Base-by-base conservation (phyloP, 2,888 invertebrate genomes). In the Mechanitis mazaeus region DNA sequence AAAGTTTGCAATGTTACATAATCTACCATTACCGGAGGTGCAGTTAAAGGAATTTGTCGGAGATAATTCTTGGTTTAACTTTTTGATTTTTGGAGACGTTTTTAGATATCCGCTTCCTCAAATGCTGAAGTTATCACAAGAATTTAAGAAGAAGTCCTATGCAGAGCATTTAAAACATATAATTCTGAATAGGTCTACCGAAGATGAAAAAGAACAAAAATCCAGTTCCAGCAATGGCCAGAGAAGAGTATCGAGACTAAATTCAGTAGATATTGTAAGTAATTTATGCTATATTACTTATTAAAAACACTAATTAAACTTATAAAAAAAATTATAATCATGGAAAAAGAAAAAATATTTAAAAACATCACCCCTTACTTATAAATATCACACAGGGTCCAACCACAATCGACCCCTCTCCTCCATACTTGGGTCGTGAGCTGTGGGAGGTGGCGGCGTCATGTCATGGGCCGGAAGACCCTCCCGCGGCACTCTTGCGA, bases 381-480 rank as follows among this genome's bases (percentile, higher is more conserved):
- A 9, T 9, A 42, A 9, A 59, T 55, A 60, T 65, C 62, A 5
- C 35, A 11, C 65, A 76, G 74, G 83, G 78, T 64, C 75, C 76
- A 4, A 81, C 80, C 53, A 75, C 74, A 31, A 88, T 88, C 57
- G 92, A 91, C 71, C 84, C 84, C 66, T 81, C 87, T 0, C 73
- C 85, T 65, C 83, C 88, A 42, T 81, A 81, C 62, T 75, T 85
- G 75, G 72, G 74, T 0, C 81, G 86, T 0, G 91, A 91, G 74
- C 75, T 94, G 57, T 91, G 94, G 90, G 91, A 93, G 69, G 92
- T 92, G 63, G 90, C 93, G 59, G 91, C 94, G 20, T 91, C 92
- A 45, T 94, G 93, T 69, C 94, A 94, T 73, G 93, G 93, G 47
- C 94, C 93, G 56, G 92, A 92, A 66, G 94, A 94, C 81, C 94